Percentiles rank a stretch among this genome's conserved stretches.
Evolutionary conservation across 2,888 invertebrate species (phyloP).

Genomic region (Drosophila neotestacea): DNA sequence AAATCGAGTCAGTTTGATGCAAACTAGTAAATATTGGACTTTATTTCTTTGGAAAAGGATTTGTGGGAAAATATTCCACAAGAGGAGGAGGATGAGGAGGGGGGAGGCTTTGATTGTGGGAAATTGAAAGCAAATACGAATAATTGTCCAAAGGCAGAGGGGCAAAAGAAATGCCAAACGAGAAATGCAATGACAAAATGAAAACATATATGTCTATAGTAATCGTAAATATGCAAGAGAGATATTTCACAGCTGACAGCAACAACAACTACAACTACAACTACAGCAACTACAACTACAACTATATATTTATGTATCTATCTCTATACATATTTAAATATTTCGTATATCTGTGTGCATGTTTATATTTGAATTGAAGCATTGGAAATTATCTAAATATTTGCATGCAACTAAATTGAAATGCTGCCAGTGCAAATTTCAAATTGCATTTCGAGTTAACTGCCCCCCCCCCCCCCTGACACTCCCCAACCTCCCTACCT

Average conservation of each 20-base stretch:
- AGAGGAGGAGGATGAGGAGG: neutral
- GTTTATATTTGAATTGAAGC: constrained; percentile 52
- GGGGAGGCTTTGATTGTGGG: neutral
- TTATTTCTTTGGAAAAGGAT: neutral
- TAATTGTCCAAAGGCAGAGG: constrained; percentile 14
- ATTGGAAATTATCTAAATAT: constrained; percentile 73
- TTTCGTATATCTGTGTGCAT: constrained; percentile 17
- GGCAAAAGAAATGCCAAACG: constrained; percentile 5
- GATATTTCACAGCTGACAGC: constrained; percentile 51
- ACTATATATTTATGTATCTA: constrained; percentile 29
- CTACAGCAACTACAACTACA: constrained; percentile 62
- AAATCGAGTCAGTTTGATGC: neutral
- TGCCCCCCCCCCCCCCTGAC: constrained; percentile 17
- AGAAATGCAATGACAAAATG: constrained; percentile 43
- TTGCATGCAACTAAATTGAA: constrained; percentile 74
- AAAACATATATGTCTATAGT: constrained; percentile 34
- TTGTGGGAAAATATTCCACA: neutral
- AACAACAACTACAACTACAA: constrained; percentile 54
- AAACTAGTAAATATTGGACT: neutral
- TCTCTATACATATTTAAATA: neutral
- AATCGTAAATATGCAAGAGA: constrained; percentile 29
- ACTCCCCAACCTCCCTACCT: neutral
- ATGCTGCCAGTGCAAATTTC: constrained; percentile 47
- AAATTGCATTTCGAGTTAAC: constrained; percentile 30
- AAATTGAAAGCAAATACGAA: constrained; percentile 45